phyloP scores from a whole-genome alignment of 2,888 invertebrate genomes.

The Polyommatus iphigenia region DNA sequence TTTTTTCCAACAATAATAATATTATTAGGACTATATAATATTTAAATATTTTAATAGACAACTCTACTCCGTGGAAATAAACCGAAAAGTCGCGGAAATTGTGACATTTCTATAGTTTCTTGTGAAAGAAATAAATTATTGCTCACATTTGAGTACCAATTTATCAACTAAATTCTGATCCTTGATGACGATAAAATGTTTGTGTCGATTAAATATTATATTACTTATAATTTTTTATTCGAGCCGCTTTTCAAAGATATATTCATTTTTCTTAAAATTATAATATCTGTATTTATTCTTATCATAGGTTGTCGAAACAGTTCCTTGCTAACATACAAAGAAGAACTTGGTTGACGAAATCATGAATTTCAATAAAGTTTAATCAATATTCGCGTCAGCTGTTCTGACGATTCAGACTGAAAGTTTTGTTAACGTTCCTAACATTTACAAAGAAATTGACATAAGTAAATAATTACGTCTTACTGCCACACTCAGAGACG shows the following conservation, averaged over 20 bases:
- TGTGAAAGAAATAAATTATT: neutral
- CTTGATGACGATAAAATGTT: neutral
- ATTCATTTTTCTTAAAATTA: too few relatives aligned
- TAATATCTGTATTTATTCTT: neutral
- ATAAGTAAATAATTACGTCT: neutral
- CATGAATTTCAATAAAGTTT: slow-evolving; percentile 6
- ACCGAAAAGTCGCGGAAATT: neutral
- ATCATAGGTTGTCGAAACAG: neutral
- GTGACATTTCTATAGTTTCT: neutral
- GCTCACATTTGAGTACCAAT: neutral
- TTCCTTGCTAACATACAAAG: neutral
- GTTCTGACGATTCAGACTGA: neutral
- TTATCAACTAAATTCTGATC: neutral
- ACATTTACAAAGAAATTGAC: neutral
- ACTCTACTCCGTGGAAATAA: neutral
- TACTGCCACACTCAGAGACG: too few relatives aligned
- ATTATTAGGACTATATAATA: slow-evolving; percentile 21
- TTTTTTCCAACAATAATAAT: slow-evolving; percentile 53
- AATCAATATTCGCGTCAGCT: slow-evolving; percentile 22
- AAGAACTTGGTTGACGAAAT: neutral
- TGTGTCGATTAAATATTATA: neutral
- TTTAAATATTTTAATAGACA: neutral
- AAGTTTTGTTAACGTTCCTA: neutral
- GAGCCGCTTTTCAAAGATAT: too few relatives aligned
- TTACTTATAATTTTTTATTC: neutral